Evolutionary conservation across 2,888 invertebrate species (phyloP), one percentile per base, ranked within the genome.

Genomic region (Argynnis bischoffii): DNA sequence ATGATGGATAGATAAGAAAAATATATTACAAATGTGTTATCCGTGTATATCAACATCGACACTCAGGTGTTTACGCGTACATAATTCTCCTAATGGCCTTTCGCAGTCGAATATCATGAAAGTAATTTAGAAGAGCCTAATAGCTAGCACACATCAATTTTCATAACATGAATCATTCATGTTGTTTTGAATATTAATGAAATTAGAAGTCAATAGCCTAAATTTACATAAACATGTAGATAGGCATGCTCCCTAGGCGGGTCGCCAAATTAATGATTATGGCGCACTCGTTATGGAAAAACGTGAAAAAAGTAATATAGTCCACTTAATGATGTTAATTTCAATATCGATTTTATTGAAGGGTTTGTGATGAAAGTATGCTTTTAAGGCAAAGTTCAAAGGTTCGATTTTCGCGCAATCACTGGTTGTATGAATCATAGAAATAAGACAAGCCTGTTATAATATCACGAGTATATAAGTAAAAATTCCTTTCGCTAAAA

Each of bases 161-260:
- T 69, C 66, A 48, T 63, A 46, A 57, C 63, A 66, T 69, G 69
- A 69, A 71, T 69, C 63, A 71, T 71, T 71, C 68, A 71, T 65
- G 41, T 64, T 53, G 59, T 54, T 69, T 56, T 71, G 66, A 64
- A 71, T 69, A 71, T 71, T 71, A 61, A 66, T 69, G 66, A 63
- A 70, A 67, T n/a, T 71, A 67, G 68, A 74, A 79, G 77, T 78
- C 78, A 77, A 79, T 71, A 76, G 73, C 70, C 73, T 69, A 69
- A 74, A 70, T 67, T 70, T 64, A 71, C 74, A 77, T 71, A 53
- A 60, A 63, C 70, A 65, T 65, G 51, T 64, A 64, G 56, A 55
- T 67, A 55, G 64, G 47, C 11, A 11, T 41, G 11, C 56, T 18
- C 53, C 60, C 41, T 67, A 61, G 67, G 55, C 51, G 46, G 51